Conservation (phyloP, 2,113 vertebrate genomes). For the Geococcyx californianus region DNA sequence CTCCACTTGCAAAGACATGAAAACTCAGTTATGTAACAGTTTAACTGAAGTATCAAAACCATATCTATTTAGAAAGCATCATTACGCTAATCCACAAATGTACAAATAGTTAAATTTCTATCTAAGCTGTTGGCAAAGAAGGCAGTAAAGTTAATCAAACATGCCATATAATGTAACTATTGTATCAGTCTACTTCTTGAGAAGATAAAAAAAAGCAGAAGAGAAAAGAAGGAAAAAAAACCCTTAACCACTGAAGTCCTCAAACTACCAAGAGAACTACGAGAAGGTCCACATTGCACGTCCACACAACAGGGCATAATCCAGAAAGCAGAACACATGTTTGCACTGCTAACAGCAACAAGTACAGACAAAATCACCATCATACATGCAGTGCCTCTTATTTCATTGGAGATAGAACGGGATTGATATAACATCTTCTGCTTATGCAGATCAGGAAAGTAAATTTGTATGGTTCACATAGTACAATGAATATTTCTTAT, state of each 20-base stretch:
- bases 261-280: not conserved
- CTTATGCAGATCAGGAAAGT: not conserved
- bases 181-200: not conserved
- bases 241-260: rapidly evolving
- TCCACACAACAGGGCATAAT: not conserved
- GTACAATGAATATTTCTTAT: not conserved
- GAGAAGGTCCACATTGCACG: not conserved
- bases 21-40: not conserved
- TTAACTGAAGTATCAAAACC: not conserved
- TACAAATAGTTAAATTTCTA: not conserved
- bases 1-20: not conserved
- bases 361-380: not conserved
- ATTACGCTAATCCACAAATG: not conserved
- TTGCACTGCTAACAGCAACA: not conserved
- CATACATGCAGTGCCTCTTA: not conserved
- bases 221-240: not conserved
- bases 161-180: not conserved
- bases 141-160: not conserved
- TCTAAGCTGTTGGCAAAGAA: not conserved
- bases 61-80: not conserved
- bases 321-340: rapidly evolving
- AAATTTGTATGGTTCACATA: rapidly evolving
- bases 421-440: not conserved
- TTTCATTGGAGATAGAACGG: not conserved
- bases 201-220: not conserved